Evolutionary conservation across 2,888 invertebrate genomes (phyloP).

Genomic region (Caenorhabditis sp.): DNA sequence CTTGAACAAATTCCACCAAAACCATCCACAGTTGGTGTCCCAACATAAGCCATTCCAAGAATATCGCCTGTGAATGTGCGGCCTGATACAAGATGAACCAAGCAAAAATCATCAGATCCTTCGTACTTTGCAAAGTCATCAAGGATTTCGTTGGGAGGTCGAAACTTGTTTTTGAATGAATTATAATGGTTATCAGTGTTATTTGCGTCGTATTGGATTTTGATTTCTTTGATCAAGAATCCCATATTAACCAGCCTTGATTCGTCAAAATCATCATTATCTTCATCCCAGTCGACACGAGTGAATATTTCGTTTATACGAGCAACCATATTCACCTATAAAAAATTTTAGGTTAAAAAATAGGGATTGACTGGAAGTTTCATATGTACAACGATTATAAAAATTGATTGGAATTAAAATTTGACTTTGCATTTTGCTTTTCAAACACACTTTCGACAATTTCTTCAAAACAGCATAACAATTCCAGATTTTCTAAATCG

Average conservation of each 20-base stretch:
- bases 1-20: neutral
- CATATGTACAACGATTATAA: too few relatives aligned
- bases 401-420: too few relatives aligned
- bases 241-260: conserved; percentile 45
- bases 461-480: too few relatives aligned
- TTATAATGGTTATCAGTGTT: conserved; percentile 39
- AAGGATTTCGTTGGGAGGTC: neutral
- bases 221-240: conserved; percentile 48
- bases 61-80: conserved; percentile 25
- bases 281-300: conserved; percentile 46
- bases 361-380: too few relatives aligned
- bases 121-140: conserved; percentile 41
- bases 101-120: conserved; percentile 39
- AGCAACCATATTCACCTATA: conserved; percentile 45
- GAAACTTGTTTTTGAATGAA: conserved; percentile 12
- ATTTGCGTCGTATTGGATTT: conserved; percentile 36
- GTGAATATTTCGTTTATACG: conserved; percentile 46
- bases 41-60: conserved; percentile 30
- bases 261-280: neutral
- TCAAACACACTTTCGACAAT: too few relatives aligned
- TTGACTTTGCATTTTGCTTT: too few relatives aligned
- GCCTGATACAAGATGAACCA: conserved; percentile 45
- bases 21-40: neutral
- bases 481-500: too few relatives aligned
- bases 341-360: neutral